Evolutionary conservation across 1,140 invertebrate genomes (phyloP).

Genomic region (Zaprionus africanus): DNA sequence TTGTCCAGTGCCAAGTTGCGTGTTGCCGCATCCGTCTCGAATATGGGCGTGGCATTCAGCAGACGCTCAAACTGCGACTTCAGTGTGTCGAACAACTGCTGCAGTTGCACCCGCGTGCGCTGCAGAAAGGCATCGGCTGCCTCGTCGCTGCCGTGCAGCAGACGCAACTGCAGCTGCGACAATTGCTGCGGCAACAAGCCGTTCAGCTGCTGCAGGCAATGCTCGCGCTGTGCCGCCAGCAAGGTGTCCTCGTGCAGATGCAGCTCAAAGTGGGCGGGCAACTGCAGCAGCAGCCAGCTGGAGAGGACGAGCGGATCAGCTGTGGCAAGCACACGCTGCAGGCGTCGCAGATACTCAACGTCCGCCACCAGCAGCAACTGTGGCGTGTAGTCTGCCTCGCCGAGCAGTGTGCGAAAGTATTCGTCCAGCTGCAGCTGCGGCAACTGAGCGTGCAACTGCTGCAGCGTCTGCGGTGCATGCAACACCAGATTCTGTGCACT

Average conservation of each 20-base stretch:
- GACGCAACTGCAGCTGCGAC: constrained; percentile 43
- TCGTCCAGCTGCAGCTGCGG: constrained; percentile 50
- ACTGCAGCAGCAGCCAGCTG: constrained; percentile 70
- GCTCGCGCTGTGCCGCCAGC: constrained; percentile 42
- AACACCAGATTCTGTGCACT: constrained; percentile 46
- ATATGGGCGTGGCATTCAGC: constrained; percentile 63
- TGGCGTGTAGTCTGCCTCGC: constrained; percentile 4
- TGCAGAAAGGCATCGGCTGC: constrained; percentile 14
- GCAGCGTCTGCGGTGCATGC: constrained; percentile 54
- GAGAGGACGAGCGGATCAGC: constrained; percentile 39
- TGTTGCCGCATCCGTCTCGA: constrained; percentile 48
- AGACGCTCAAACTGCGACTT: constrained; percentile 62
- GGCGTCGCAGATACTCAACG: constrained; percentile 44
- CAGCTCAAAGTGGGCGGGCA: constrained; percentile 68
- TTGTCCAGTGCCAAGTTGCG: constrained; percentile 59
- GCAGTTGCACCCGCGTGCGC: constrained; percentile 26
- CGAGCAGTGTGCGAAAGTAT: constrained; percentile 61
- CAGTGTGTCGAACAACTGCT: constrained; percentile 48
- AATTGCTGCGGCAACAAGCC: constrained; percentile 59
- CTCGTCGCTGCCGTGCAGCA: constrained; percentile 45
- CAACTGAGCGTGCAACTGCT: constrained; percentile 43
- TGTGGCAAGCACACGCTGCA: constrained; percentile 39
- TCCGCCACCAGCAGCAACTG: constrained; percentile 66
- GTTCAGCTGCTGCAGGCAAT: constrained; percentile 64
- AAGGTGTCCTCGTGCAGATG: constrained; percentile 55